Evolutionary conservation across 1,140 invertebrate genomes (phyloP), one percentile per base, ranked within the genome.

Genomic region (Tetramorium parvispinum): DNA sequence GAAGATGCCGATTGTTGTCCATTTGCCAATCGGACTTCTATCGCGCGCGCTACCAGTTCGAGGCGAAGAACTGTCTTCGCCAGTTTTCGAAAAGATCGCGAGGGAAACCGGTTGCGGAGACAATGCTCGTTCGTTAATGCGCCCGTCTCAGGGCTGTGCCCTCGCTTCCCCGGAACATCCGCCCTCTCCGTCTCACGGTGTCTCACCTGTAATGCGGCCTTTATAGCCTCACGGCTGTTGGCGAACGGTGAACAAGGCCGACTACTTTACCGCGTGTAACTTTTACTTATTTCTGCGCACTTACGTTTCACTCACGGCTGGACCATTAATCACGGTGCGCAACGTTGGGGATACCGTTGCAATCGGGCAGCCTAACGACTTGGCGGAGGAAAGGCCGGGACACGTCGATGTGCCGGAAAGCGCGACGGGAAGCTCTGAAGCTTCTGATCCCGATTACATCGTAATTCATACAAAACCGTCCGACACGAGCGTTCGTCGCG

Each of bases 281-380:
- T 93, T 93, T 93, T 93, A 93, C 92, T 93, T 92, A 93, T 92
- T 91, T 90, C 88, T 91, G 90, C 86, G 88, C 92, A 87, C 90
- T 89, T 92, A 92, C 91, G 86, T 92, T 92, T 91, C 90, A 91
- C 90, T 92, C 90, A 88, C 87, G 85, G 85, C 59, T 73, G 86
- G 49, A 77, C 85, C 91, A 92, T 92, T 92, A 92, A 92, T 92
- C 91, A 92, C 91, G 88, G 85, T 40, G 63, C 46, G 57, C 49
- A 49, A 66, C 65, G 66, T 13, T 7, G 37, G 85, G 32, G 40
- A 66, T 78, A 85, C 82, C 59, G 82, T 77, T 85, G 82, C 73
- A 27, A 73, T 68, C 53, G 79, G 40, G 16, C 27, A 49, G 37
- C 53, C 59, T 66, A 40, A 83, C 18, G 40, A 75, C 18, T 6